Evolutionary conservation across 2,888 invertebrate species (phyloP), one percentile per base, ranked within the genome.

Genomic region (Rhingia campestris): DNA sequence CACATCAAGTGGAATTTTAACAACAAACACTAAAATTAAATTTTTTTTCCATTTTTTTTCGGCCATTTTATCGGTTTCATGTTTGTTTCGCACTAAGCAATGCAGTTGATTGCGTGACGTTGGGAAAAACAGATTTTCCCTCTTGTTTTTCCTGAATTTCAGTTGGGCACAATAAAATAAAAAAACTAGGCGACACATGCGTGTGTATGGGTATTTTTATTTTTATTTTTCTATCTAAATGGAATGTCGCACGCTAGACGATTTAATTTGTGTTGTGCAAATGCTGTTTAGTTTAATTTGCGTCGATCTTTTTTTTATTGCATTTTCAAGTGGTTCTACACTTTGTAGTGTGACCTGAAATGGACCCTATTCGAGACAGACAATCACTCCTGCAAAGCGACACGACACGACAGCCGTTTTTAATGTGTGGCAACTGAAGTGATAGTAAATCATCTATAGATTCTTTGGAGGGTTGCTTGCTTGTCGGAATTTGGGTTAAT

Each of bases 371-470:
- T 22, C 22, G 22, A 43, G 12, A 45, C n/a, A 32, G n/a, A 51
- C 30, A 4, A 33, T 4, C 56, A 41, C 2, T 9, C n/a, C n/a
- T 12, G 49, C 51, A 32, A 10, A 10, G 30, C 9, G 7, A 51
- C 51, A 51, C 9, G 30, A 30, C 4, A 10, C 41, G n/a, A 37
- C 37, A 72, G 12, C 12, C 5, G 70, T 32, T 41, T n/a, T 47
- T 70, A 63, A 81, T 75, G 66, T 81, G 64, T 64, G 53, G 59
- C 66, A 66, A 81, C 72, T 76, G 59, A 72, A 76, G 53, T 72
- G 59, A 70, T 66, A 59, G 72, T 81, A 76, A 81, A 81, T 81
- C 81, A 66, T 72, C 66, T 45, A 63, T 43, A 59, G 66, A 61
- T 53, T 64, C 32, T 70, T 41, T 79, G 70, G 45, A 37, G 45